Percentiles rank a stretch among this genome's conserved stretches.
These are phyloP conservation scores for Hydrolagus affinis DNA, from an alignment of 2,113 vertebrate species.

Conservation along the genomic window DNA sequence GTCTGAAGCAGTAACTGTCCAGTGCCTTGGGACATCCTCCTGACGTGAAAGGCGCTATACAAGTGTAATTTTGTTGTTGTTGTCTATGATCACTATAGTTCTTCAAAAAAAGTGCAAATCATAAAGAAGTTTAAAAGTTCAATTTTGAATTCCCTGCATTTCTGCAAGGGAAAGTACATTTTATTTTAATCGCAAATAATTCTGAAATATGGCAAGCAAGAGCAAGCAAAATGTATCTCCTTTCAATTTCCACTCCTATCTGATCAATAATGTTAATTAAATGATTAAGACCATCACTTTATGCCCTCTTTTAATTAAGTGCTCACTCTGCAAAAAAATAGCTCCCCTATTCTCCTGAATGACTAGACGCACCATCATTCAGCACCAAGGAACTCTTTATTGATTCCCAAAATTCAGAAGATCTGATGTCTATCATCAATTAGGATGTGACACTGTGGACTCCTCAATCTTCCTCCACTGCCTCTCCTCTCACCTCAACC, in stretches of 20 bases:
- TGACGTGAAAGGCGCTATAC: too few relatives aligned
- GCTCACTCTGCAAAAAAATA: slow-evolving; percentile 15
- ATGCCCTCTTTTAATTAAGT: slow-evolving; percentile 16
- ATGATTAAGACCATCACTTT: slow-evolving; percentile 12
- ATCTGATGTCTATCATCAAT: neutral
- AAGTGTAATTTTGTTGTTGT: too few relatives aligned
- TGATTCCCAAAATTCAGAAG: neutral
- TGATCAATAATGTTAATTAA: slow-evolving; percentile 21
- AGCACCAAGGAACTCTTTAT: neutral
- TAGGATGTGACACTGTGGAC: too few relatives aligned
- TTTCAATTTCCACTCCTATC: neutral
- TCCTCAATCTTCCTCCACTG: too few relatives aligned
- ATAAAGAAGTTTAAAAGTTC: too few relatives aligned
- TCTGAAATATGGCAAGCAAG: slow-evolving; percentile 9
- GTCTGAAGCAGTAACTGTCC: too few relatives aligned
- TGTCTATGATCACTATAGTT: too few relatives aligned
- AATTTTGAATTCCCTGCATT: too few relatives aligned
- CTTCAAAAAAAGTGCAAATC: too few relatives aligned
- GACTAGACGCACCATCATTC: neutral
- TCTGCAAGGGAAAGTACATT: neutral
- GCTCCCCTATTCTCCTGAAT: neutral
- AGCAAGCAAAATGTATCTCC: neutral
- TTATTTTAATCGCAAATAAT: slow-evolving; percentile 3
- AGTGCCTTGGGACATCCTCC: too few relatives aligned
- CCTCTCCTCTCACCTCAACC: too few relatives aligned